Conservation (phyloP, 2,797 vertebrate genomes). For the Ammospiza maritima region DNA sequence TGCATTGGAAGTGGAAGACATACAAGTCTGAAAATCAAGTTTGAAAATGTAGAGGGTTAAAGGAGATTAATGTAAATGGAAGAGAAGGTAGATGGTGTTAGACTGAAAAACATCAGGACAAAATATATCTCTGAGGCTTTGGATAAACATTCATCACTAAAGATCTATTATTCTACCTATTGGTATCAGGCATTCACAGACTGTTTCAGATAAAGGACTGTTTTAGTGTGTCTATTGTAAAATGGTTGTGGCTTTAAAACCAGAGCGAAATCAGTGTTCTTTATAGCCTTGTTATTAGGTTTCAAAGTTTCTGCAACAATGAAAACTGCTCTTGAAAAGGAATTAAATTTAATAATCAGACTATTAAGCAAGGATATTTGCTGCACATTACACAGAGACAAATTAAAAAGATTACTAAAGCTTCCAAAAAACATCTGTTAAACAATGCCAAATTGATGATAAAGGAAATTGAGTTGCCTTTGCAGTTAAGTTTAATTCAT, state of each 20-base stretch:
- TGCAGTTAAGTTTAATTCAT: constrained; percentile 74
- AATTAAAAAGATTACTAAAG: constrained; percentile 72
- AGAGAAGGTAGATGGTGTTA: background rate
- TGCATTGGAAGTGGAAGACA: background rate
- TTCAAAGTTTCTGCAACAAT: constrained; percentile 70
- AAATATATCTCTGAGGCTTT: background rate
- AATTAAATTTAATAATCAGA: constrained; percentile 79
- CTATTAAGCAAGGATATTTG: constrained; percentile 76
- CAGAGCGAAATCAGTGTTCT: constrained; percentile 46
- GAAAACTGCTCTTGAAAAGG: constrained; percentile 69
- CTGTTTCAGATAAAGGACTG: background rate
- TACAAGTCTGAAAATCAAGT: background rate
- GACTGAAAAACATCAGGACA: background rate
- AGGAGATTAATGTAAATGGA: background rate
- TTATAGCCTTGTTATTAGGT: constrained; percentile 63
- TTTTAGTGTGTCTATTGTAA: background rate
- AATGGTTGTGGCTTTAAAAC: constrained; percentile 25
- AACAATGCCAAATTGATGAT: constrained; percentile 77
- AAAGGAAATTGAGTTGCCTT: constrained; percentile 80
- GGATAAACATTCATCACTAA: background rate
- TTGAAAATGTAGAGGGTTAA: background rate
- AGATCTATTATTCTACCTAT: background rate
- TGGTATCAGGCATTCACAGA: background rate
- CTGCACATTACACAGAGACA: constrained; percentile 70
- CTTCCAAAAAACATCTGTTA: constrained; percentile 79